phyloP scores from a whole-genome alignment of 2,113 vertebrate genomes.

The Triplophysa siluroides region DNA sequence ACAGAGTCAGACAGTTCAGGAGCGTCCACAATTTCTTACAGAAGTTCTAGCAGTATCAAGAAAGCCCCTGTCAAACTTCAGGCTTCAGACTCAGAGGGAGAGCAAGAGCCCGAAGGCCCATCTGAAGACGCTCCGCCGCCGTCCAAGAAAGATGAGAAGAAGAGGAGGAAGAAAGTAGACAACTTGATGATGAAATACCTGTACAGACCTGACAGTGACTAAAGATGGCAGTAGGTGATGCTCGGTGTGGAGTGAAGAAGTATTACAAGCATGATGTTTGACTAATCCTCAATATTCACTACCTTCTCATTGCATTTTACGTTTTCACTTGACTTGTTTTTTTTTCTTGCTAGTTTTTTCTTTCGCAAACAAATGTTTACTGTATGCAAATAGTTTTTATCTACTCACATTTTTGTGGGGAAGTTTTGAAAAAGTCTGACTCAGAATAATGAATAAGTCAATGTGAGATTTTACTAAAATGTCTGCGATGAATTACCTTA shows the following conservation, averaged over 20 bases:
- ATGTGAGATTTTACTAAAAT: conserved; percentile 42
- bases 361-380: neutral
- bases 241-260: conserved; percentile 58
- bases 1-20: conserved; percentile 74
- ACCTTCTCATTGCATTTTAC: neutral
- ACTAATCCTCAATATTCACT: conserved; percentile 61
- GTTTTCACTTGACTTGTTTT: neutral
- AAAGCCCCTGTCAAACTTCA: conserved; percentile 72
- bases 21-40: conserved; percentile 85
- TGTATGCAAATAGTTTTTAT: neutral
- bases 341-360: neutral
- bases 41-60: conserved; percentile 88
- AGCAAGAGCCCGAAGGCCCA: conserved; percentile 49
- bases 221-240: conserved; percentile 85
- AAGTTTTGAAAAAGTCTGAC: neutral
- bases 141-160: conserved; percentile 84
- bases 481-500: conserved; percentile 29
- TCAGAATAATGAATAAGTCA: neutral
- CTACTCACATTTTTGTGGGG: neutral
- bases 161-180: conserved; percentile 91
- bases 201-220: conserved; percentile 93
- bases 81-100: conserved; percentile 51
- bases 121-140: conserved; percentile 47
- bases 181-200: conserved; percentile 98
- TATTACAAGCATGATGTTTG: conserved; percentile 75